Base-by-base conservation (phyloP, 2,888 invertebrate genomes). In the Amphipyra tragopoginis region DNA sequence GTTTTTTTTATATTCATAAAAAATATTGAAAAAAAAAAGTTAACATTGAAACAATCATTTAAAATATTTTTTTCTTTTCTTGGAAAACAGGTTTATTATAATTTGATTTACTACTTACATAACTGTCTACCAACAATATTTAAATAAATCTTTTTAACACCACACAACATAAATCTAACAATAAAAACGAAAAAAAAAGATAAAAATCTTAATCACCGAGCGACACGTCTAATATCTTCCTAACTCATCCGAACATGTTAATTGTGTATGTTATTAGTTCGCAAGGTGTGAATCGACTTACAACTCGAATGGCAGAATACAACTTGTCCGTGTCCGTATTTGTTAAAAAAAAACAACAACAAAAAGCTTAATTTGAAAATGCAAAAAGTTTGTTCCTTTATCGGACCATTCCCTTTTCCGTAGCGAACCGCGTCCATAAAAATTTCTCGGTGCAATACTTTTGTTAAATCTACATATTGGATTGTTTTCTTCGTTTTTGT, bases 201-300 rank as follows among this genome's bases (percentile, higher is more conserved):
- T 0, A 48, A 33, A 21, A 21, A 49, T 42, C 38, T 14, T 29
- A 47, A 47, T 21, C 10, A 3, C 33, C 13, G 40, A 51, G 44
- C 26, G 74, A 45, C 72, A 49, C 57, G 61, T 89, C 88, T 87
- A 86, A 77, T 45, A 79, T 50, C 67, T 87, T 86, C 80, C 66
- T 75, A 83, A 77, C 54, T 53, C 82, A 61, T 43, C 42, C 65
- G 11, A 45, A 59, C 47, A 72, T 81, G 80, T 82, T 87, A 89
- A 90, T 90, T 86, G 85, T 83, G 75, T 77, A 77, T 80, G 82
- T 86, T 89, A 87, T 86, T 85, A 87, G 82, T 74, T 49, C 77
- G 88, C 90, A 91, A 90, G 90, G 90, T 91, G 90, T 89, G 83
- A 88, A 85, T 77, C 83, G 75, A 78, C 75, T 74, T 74, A 65